Base-by-base conservation (phyloP, 2,113 vertebrate species). In the Coryphaenoides rupestris region DNA sequence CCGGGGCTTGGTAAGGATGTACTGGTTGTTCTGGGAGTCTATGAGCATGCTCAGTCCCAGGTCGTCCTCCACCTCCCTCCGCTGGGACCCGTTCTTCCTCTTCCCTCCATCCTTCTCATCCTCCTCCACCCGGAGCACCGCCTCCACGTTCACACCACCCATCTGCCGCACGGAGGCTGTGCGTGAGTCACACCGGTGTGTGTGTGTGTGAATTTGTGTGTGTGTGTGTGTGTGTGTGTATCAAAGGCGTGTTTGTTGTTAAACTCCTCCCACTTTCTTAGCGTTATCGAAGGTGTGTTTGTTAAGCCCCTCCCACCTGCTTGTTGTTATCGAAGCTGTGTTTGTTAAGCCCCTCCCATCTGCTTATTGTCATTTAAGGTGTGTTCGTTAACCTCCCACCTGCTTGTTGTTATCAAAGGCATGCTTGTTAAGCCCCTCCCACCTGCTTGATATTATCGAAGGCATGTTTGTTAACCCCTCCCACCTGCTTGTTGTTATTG, bases 21-120 rank as follows among this genome's bases (percentile, higher is more conserved):
- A 99, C 82, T 96, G 96, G 89, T 99, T 99, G 82, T 95, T 99
- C 84, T 98, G 96, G 0, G 96, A 98, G 90, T 99, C 97, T 23
- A 99, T 99, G 67, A 99, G 93, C 96, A 98, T 98, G 77, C 96
- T 98, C 63, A 99, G 91, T 4, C 97, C 97, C 65, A 99, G 80
- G 66, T 92, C 89, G 19, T 93, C 93, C 74, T 98, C 94, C 26
- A 84, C 89, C 60, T 92, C 90, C 63, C 88, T 90, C 70, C 87
- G 83, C 64, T 81, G 86, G 0, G 95, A 97, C 63, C 85, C 67
- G 60, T 98, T 98, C 74, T 95, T 98, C 72, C 88, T 93, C 80
- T 92, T 94, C 47, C 91, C 78, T 50, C 80, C 85, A 12, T 87
- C 89, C n/a, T 94, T 90, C 62, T 96, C 94, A 21, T 96, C 93